Evolutionary conservation across 2,888 invertebrate species (phyloP), one percentile per base, ranked within the genome.

Genomic region (Drosophila ezoana): DNA sequence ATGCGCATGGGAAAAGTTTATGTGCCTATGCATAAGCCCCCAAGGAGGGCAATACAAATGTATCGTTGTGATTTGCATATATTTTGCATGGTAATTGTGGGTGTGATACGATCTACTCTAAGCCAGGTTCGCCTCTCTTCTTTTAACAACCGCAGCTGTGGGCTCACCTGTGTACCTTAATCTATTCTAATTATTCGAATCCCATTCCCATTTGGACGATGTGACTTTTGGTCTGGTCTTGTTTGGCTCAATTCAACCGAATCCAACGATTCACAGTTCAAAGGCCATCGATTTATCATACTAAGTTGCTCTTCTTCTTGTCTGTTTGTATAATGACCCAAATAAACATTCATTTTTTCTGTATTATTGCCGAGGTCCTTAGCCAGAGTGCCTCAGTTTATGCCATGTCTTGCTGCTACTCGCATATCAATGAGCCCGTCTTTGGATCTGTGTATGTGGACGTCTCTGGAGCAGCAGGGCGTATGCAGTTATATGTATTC

Each of bases 241-340:
- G 32, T 37, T 37, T 48, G 56, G 40, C 49, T 16, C 43, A 35
- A 56, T 54, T 28, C 28, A 53, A 69, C 63, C 28, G 28, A 28
- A 28, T 8, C 28, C 48, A 72, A 75, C 75, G 65, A 69, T 82
- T 67, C 72, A 45, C 49, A 86, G 70, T 51, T 82, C 56, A 79
- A 65, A 70, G 68, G 56, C 62, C 71, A 59, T 54, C 61, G 63
- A 76, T 79, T 76, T 82, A 88, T 82, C 83, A 87, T 69, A 81
- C 64, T 68, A 78, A 28, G 57, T 14, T 48, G 37, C 38, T 14
- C 14, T n/a, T 38, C 32, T 40, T 13, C 54, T 20, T 35, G 33
- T 37, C 51, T 65, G 63, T 78, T 84, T 75, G 62, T 69, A 75
- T 69, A 81, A 85, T 79, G 76, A 56, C 69, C 79, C 79, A 75